These are phyloP conservation scores for Aleiodes sp. DNA, from an alignment of 1,140 invertebrate species.

Conservation along the genomic window DNA sequence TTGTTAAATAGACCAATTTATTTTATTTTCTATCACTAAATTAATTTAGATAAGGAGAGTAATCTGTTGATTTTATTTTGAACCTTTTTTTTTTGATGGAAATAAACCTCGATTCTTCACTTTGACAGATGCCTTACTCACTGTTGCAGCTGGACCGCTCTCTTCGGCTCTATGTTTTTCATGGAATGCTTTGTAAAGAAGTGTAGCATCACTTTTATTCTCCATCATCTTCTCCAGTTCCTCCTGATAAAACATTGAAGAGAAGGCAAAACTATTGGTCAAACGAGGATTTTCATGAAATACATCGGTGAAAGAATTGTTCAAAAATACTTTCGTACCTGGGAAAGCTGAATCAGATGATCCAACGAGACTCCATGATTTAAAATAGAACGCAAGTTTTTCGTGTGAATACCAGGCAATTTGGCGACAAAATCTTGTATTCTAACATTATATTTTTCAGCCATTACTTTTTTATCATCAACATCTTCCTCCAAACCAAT, in stretches of 20 bases:
- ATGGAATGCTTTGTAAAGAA: slow-evolving; percentile 72
- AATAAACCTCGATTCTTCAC: slow-evolving; percentile 54
- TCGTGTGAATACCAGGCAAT: slow-evolving; percentile 89
- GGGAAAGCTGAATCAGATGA: slow-evolving; percentile 69
- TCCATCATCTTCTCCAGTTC: slow-evolving; percentile 74
- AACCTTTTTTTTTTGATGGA: slow-evolving; percentile 53
- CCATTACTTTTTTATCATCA: slow-evolving; percentile 66
- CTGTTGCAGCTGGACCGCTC: slow-evolving; percentile 17
- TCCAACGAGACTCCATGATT: slow-evolving; percentile 82
- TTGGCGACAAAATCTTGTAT: slow-evolving; percentile 90
- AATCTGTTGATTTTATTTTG: too few relatives aligned
- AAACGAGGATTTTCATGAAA: slow-evolving; percentile 6
- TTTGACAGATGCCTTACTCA: slow-evolving; percentile 43
- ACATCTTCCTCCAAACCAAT: slow-evolving; percentile 72
- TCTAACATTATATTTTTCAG: slow-evolving; percentile 78
- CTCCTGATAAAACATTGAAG: slow-evolving; percentile 67
- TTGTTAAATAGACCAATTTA: too few relatives aligned
- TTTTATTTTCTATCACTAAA: too few relatives aligned
- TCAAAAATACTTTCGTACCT: slow-evolving; percentile 59
- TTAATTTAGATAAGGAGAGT: too few relatives aligned
- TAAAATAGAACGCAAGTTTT: slow-evolving; percentile 84
- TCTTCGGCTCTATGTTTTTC: slow-evolving; percentile 67
- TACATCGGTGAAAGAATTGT: slow-evolving; percentile 19
- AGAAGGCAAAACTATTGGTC: slow-evolving; percentile 18
- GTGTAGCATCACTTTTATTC: slow-evolving; percentile 72